Base-by-base conservation (phyloP, 2,888 invertebrate species). In the Gastrophysa polygoni region DNA sequence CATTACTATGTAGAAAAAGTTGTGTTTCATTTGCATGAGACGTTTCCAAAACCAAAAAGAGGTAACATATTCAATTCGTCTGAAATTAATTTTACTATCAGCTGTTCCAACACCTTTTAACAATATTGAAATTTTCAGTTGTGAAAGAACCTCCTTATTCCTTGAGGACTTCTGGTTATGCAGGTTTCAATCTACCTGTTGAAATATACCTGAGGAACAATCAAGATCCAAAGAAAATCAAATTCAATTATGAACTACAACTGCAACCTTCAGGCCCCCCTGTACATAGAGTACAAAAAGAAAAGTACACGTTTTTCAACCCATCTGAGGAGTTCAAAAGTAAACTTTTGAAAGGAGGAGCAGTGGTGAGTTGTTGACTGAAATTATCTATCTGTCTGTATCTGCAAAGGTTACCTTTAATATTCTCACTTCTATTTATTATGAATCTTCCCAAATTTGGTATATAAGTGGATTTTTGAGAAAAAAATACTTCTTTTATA, bases 111-210 rank as follows among this genome's bases (percentile, higher is more conserved):
- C n/a, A n/a, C n/a, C n/a, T n/a, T n/a, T n/a, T n/a, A n/a, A n/a
- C n/a, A n/a, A n/a, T 32, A 48, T n/a, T 16, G 20, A 21, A 4
- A 14, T 6, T 88, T 88, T 52, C 84, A 95, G 95, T 92, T 73
- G 85, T 94, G 2, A 95, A 94, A 77, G 94, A 95, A 69, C 95
- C 96, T 54, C 97, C 97, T 1, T 98, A 93, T 82, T 83, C 87
- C 52, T 88, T 98, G 28, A 90, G 91, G 73, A 96, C 97, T 80
- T 92, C 94, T n/a, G 97, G 98, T 5, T 98, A 98, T 85, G 97
- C 96, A 63, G 95, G 97, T 29, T 98, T 98, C 80, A 85, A 88
- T 50, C 85, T 98, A 63, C 92, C 92, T 0, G 95, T 98, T 74
- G 95, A 96, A 77, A 90, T 98, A 70, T 91, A 93, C 80, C 85